These are phyloP conservation scores for Craseonycteris thonglongyai DNA, from an alignment of 2,113 vertebrate species.

Conservation along the genomic window DNA sequence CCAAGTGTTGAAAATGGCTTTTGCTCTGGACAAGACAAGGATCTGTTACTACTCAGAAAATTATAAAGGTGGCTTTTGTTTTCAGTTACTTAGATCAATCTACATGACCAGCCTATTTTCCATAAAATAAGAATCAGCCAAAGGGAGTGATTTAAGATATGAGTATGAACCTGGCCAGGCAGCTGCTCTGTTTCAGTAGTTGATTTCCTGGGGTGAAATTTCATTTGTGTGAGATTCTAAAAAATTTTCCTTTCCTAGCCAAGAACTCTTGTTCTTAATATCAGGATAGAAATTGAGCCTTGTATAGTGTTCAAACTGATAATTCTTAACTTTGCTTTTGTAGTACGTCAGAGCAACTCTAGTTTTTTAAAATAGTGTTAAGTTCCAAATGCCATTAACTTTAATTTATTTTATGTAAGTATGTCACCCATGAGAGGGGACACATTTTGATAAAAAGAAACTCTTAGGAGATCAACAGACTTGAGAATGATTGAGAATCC, in stretches of 20 bases:
- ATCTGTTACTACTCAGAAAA: neutral
- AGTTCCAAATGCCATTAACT: neutral
- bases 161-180: conserved; percentile 1
- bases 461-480: neutral
- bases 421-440: neutral
- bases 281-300: neutral
- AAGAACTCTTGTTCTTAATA: neutral
- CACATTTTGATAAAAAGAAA: neutral
- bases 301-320: neutral
- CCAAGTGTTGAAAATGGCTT: neutral
- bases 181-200: neutral
- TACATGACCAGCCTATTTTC: neutral
- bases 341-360: neutral
- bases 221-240: conserved; percentile 6
- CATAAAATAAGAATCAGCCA: neutral
- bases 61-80: conserved; percentile 28
- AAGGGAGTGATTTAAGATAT: neutral
- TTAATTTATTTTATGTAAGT: conserved; percentile 18
- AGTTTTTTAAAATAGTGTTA: conserved; percentile 1
- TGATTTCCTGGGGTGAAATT: neutral
- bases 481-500: neutral
- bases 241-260: neutral
- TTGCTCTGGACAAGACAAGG: neutral
- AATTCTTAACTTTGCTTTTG: neutral
- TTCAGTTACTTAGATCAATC: conserved; percentile 28